These are phyloP conservation scores for Mnemiopsis leidyi DNA, from an alignment of 37 sponge, comb jelly and placozoan species.

Conservation along the genomic window DNA sequence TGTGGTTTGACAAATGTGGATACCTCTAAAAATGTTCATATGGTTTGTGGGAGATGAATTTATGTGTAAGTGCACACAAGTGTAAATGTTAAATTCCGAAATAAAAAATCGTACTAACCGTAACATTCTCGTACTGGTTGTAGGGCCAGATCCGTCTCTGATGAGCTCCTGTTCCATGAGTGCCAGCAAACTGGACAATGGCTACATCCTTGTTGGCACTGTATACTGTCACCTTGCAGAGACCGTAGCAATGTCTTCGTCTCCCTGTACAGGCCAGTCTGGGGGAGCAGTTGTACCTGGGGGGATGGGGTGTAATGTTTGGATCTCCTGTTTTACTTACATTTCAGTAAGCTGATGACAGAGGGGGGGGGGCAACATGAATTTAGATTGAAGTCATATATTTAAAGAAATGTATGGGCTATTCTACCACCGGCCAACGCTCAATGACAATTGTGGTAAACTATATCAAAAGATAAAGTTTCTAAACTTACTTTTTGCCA, in stretches of 20 bases:
- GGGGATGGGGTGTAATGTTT: no score
- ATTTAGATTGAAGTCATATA: no score
- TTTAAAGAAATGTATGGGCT: no score
- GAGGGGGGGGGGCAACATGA: no score
- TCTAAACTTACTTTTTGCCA: constrained; percentile 38
- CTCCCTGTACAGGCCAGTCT: constrained; percentile 26
- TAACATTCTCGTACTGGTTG: constrained; percentile 12
- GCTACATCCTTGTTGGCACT: constrained; percentile 62
- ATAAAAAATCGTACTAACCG: not conserved
- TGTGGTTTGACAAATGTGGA: not conserved
- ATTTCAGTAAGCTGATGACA: no score
- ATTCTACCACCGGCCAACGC: no score
- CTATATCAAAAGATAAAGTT: no score
- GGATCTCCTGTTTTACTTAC: no score
- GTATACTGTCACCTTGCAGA: constrained; percentile 58
- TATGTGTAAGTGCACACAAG: not conserved
- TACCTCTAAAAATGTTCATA: not conserved
- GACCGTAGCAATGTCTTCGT: constrained; percentile 53
- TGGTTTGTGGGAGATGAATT: not conserved
- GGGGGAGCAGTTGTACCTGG: constrained; percentile 64
- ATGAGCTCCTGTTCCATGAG: constrained; percentile 33
- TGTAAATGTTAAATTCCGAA: not conserved
- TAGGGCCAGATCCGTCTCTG: constrained; percentile 64
- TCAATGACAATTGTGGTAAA: not conserved
- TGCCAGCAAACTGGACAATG: constrained; percentile 60